Evolutionary conservation across 2,797 vertebrate genomes (phyloP), one percentile per base, ranked within the genome.

Genomic region (Peromyscus aztecus): DNA sequence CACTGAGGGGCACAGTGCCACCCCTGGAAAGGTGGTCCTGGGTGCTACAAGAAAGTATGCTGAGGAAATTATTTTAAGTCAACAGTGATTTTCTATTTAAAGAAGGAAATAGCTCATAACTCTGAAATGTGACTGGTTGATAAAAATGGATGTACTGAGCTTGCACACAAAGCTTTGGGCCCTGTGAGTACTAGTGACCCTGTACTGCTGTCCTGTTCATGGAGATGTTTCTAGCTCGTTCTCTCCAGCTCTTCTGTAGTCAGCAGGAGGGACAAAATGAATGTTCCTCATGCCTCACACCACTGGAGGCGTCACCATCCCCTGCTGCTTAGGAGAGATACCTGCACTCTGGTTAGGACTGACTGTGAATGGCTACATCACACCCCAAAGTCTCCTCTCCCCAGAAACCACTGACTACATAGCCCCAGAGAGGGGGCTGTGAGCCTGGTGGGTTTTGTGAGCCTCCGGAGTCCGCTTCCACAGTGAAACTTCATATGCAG

Each of bases 161-260:
- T 43, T 27, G 57, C 16, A 3, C 49, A 37, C 17, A 8, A 1
- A 59, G 49, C 6, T 27, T 23, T 31, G 61, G 55, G 37, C 13
- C 57, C 14, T 31, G 13, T 0, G 24, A 4, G 23, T 19, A 3
- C 10, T 37, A 16, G 11, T 34, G 63, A 52, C 65, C 24, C 37
- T 16, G 37, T 13, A 1, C 8, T 27, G 14, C 29, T 27, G 0
- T 13, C n/a, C 4, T 11, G 78, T 37, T 59, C 5, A 0, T 0
- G 31, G 55, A 67, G 65, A 49, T 0, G 1, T n/a, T 61, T 34
- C 23, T 59, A 1, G 0, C 27, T 27, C 24, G 16, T 40, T 67
- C 49, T 57, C 85, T 49, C 85, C 21, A 75, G 43, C 5, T 16
- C 34, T 49, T 89, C 83, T 80, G 52, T 21, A 14, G 31, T 57